phyloP scores from a whole-genome alignment of 1,140 invertebrate species.

The Trichonephila clavipes region DNA sequence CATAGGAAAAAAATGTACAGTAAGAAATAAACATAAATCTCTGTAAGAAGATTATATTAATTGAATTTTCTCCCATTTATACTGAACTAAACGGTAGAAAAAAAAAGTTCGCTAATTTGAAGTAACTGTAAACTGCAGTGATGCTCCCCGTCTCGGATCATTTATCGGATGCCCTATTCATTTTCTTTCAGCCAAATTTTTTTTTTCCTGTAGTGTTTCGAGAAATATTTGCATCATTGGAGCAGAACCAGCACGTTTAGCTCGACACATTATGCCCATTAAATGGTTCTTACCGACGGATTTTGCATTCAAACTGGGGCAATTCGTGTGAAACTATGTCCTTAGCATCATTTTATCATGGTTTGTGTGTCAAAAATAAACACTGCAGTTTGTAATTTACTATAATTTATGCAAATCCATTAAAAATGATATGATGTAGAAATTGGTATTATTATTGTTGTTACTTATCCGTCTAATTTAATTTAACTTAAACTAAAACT shows the following conservation, averaged over 20 bases:
- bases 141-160: neutral
- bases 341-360: too few species aligned
- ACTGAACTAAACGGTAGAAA: neutral
- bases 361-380: too few species aligned
- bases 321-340: too few species aligned
- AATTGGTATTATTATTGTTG: too few species aligned
- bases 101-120: neutral
- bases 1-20: neutral
- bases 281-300: neutral
- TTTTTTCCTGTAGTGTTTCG: neutral
- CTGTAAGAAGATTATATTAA: neutral
- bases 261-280: neutral
- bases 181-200: too few species aligned
- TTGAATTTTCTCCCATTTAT: neutral
- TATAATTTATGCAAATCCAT: too few species aligned
- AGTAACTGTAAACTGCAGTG: neutral
- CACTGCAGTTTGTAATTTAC: too few species aligned
- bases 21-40: neutral
- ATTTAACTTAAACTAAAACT: too few species aligned
- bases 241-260: neutral
- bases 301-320: neutral
- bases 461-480: too few species aligned
- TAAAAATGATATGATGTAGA: too few species aligned
- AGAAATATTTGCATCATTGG: neutral
- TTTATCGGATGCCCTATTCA: neutral